Conservation (phyloP, 92 coral and sea anemone genomes). For the Palythoa grandis region DNA sequence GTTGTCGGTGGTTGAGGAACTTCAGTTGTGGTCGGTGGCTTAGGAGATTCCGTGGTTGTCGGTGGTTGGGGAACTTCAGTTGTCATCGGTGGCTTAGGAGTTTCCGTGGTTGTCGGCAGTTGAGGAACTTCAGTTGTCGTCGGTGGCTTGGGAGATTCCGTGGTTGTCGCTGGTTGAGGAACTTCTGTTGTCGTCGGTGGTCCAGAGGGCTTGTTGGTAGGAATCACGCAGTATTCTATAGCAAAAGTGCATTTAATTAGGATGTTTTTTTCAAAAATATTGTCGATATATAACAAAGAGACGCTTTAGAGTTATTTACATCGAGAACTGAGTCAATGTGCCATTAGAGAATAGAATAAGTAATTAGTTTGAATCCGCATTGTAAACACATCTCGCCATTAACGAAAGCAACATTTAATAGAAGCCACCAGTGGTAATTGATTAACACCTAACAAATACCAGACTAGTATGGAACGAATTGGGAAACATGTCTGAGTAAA, state of each 20-base stretch:
- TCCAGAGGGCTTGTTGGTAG: conserved; percentile 17
- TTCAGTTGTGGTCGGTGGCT: no score
- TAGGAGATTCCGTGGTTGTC: no score
- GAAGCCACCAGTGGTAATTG: neutral
- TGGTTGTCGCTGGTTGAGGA: conserved; percentile 18
- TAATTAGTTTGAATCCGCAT: neutral
- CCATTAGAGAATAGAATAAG: neutral
- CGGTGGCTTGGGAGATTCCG: neutral
- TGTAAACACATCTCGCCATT: neutral
- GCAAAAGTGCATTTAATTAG: neutral
- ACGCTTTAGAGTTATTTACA: neutral
- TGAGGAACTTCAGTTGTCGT: no score
- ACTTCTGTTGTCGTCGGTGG: conserved; percentile 36
- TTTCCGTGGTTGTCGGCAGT: no score
- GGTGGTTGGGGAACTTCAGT: no score
- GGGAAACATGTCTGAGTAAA: neutral
- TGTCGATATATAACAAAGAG: neutral
- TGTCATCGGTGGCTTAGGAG: no score
- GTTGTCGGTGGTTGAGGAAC: no score
- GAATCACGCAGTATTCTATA: neutral
- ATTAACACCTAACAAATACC: neutral
- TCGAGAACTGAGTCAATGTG: neutral
- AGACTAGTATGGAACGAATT: neutral
- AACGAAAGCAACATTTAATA: neutral
- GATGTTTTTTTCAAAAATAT: neutral